A percentile compares a stretch with the other conserved stretches of the same genome.
These are phyloP conservation scores for Myotis brandtii DNA, from an alignment of 2,113 vertebrate genomes.

Conservation along the genomic window DNA sequence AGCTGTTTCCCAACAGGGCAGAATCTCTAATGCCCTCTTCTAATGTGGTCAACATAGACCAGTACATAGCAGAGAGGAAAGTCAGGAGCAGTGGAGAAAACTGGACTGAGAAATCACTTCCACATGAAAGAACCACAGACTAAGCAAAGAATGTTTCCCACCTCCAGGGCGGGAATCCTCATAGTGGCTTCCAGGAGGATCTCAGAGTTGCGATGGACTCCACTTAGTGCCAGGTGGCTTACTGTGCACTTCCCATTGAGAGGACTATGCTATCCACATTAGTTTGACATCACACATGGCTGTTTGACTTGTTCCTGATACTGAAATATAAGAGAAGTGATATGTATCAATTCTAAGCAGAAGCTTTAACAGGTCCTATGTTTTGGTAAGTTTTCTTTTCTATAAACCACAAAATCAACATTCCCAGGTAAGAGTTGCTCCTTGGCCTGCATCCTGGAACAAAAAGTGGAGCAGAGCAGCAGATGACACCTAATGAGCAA, in stretches of 20 bases:
- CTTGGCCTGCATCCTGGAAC: background rate
- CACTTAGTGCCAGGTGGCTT: background rate
- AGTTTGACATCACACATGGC: background rate
- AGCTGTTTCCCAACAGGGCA: background rate
- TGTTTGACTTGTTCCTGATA: background rate
- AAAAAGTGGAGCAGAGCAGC: background rate
- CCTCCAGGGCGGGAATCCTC: background rate
- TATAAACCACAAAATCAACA: background rate
- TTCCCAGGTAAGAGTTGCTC: background rate
- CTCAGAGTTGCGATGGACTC: background rate
- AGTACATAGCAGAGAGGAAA: background rate
- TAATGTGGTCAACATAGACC: background rate
- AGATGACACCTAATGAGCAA: background rate
- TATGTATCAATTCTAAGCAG: background rate
- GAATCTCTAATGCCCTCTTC: background rate
- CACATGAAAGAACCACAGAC: background rate
- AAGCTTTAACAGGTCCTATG: background rate
- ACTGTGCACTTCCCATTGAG: background rate
- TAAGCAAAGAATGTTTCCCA: background rate
- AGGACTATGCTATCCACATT: background rate
- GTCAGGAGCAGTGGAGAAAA: background rate
- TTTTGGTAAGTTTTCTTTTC: conserved; percentile 4
- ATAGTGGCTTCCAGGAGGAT: background rate
- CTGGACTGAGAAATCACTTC: background rate
- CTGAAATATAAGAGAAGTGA: background rate